Evolutionary conservation across 2,888 invertebrate genomes (phyloP).

Genomic region (Heliconius ismenius): DNA sequence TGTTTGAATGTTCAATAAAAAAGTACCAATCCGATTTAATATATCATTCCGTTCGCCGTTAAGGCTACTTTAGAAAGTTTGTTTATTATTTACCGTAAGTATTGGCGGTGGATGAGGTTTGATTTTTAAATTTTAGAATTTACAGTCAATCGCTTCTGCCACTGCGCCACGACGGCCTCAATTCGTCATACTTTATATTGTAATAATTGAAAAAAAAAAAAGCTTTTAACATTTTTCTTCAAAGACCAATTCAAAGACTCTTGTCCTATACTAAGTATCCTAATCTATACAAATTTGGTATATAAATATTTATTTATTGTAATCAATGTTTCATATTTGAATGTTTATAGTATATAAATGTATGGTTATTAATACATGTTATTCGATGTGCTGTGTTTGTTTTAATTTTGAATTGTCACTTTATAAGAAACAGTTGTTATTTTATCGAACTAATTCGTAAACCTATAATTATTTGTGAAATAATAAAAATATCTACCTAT

Average conservation of each 20-base stretch:
- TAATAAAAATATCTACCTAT: no score
- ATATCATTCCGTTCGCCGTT: no score
- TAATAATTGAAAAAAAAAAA: not conserved
- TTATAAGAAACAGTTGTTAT: not conserved
- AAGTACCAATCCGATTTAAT: no score
- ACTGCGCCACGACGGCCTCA: no score
- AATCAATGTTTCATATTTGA: slow-evolving; percentile 27
- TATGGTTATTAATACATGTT: slow-evolving; percentile 35
- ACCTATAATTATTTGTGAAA: no score
- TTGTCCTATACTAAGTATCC: not conserved
- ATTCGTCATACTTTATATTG: not conserved
- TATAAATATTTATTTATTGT: slow-evolving; percentile 27
- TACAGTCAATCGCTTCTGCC: no score
- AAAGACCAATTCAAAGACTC: not conserved
- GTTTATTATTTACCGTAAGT: no score
- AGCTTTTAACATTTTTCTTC: not conserved
- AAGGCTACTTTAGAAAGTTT: no score
- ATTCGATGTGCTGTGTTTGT: slow-evolving; percentile 25
- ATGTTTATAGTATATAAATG: slow-evolving; percentile 28
- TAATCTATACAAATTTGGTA: slow-evolving; percentile 30
- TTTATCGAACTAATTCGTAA: no score
- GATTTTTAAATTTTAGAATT: no score
- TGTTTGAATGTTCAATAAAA: no score
- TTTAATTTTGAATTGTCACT: slow-evolving; percentile 1
- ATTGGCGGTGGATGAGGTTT: no score